These are phyloP conservation scores for Proteles cristata DNA, from an alignment of 2,113 vertebrate species.

Conservation along the genomic window DNA sequence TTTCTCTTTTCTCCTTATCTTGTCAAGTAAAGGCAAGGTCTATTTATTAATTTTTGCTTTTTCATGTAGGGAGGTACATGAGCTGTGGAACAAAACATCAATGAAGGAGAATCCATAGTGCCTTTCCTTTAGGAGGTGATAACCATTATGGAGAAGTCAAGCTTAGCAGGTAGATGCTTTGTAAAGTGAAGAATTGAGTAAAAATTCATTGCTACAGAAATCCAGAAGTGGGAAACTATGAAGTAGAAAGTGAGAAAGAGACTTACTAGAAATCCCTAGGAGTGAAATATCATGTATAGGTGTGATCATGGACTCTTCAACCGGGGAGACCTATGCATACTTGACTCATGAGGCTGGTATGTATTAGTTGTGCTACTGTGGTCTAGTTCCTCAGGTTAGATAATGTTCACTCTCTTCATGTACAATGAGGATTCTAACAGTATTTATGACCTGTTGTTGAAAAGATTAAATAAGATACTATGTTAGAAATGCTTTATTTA, in stretches of 20 bases:
- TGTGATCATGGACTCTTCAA: background rate
- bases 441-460: background rate
- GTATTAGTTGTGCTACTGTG: background rate
- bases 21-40: background rate
- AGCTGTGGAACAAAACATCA: background rate
- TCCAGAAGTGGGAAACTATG: background rate
- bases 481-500: constrained; percentile 40
- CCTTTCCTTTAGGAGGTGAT: background rate
- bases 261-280: background rate
- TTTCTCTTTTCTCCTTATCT: background rate
- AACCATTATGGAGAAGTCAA: background rate
- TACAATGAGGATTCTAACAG: background rate
- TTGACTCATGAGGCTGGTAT: background rate
- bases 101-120: background rate
- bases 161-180: background rate
- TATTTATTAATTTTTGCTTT: background rate
- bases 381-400: constrained; percentile 28
- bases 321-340: background rate
- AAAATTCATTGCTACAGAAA: background rate
- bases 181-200: background rate
- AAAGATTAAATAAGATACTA: constrained; percentile 11
- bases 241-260: background rate
- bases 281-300: background rate
- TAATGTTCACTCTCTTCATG: background rate
- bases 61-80: background rate